phyloP scores from a whole-genome alignment of 1,140 invertebrate species.

The Drosophila quadrilineata region DNA sequence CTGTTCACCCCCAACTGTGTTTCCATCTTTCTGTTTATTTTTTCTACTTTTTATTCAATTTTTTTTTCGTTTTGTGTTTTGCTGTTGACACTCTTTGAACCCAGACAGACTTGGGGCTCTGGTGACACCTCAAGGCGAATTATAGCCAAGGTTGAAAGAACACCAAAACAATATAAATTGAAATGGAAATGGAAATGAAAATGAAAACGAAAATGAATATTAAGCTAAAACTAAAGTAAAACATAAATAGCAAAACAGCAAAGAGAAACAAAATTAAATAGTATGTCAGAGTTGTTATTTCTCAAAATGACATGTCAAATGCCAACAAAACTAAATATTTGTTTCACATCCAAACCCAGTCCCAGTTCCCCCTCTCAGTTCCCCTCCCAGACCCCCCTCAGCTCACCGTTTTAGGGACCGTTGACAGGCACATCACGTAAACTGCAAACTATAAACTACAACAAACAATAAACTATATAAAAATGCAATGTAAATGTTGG shows the following conservation, averaged over 20 bases:
- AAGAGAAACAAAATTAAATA: slow-evolving; percentile 64
- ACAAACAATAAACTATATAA: slow-evolving; percentile 1
- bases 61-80: slow-evolving; percentile 5
- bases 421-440: slow-evolving; percentile 44
- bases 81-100: slow-evolving; percentile 57
- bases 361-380: too few species aligned
- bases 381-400: too few species aligned
- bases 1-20: slow-evolving; percentile 6
- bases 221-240: neutral
- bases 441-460: slow-evolving; percentile 11
- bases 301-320: slow-evolving; percentile 65
- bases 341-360: slow-evolving; percentile 7
- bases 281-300: slow-evolving; percentile 63
- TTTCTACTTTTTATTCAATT: too few species aligned
- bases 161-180: slow-evolving; percentile 1
- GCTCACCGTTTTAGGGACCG: too few species aligned
- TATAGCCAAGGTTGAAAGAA: slow-evolving; percentile 46
- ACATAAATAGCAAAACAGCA: slow-evolving; percentile 18
- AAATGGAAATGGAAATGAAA: slow-evolving; percentile 10
- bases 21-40: too few species aligned
- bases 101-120: slow-evolving; percentile 26
- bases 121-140: slow-evolving; percentile 65
- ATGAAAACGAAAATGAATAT: slow-evolving; percentile 6
- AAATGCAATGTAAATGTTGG: slow-evolving; percentile 13
- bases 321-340: slow-evolving; percentile 46